These are phyloP conservation scores for Ceyx margarethae DNA, from an alignment of 2,113 vertebrate species.

Conservation along the genomic window DNA sequence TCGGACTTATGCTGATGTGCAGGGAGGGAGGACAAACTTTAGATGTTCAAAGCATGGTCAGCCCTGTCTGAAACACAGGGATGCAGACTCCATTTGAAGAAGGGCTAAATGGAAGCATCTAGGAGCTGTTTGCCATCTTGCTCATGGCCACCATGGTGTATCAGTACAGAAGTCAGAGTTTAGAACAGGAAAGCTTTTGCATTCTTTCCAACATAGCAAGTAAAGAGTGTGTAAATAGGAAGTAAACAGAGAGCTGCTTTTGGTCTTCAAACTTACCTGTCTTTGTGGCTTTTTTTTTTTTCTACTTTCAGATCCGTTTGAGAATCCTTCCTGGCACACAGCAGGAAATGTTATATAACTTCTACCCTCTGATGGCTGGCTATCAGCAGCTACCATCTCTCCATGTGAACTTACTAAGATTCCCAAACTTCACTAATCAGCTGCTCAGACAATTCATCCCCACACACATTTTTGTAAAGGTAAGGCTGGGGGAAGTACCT, in stretches of 20 bases:
- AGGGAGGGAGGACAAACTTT: background rate
- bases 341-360: constrained; percentile 96
- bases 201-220: background rate
- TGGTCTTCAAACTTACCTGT: background rate
- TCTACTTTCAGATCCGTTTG: constrained; percentile 86
- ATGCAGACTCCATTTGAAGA: background rate
- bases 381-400: constrained; percentile 94
- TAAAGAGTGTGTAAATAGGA: background rate
- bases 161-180: background rate
- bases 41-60: background rate
- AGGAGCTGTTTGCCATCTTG: background rate
- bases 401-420: constrained; percentile 83
- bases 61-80: background rate
- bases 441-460: constrained; percentile 89
- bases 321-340: constrained; percentile 89
- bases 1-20: background rate
- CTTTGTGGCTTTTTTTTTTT: background rate
- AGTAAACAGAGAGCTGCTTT: background rate
- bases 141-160: background rate
- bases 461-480: constrained; percentile 95
- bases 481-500: constrained; percentile 34
- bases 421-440: constrained; percentile 82
- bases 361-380: constrained; percentile 95
- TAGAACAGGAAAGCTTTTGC: background rate
- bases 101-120: background rate